A percentile compares a stretch with the other conserved stretches of the same genome.
Evolutionary conservation across 2,113 vertebrate genomes (phyloP).

Genomic region (Trematocara unimaculatum): DNA sequence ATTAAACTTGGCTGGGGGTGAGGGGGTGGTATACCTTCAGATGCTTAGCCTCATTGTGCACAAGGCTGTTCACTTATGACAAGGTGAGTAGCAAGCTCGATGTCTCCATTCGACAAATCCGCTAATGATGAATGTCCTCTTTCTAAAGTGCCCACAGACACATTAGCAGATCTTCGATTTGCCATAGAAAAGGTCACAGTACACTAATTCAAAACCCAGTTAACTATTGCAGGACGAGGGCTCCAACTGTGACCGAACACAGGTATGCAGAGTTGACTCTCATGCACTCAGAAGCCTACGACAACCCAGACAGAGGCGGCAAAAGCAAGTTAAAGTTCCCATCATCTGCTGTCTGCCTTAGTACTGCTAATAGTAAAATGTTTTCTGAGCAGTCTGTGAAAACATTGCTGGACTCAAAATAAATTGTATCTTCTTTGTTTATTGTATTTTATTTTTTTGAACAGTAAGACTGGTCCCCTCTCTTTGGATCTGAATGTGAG

Average conservation of each 20-base stretch:
- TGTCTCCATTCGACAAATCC: background rate
- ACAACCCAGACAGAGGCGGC: background rate
- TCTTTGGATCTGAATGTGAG: constrained; percentile 5
- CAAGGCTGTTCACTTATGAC: background rate
- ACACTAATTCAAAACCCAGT: constrained; percentile 28
- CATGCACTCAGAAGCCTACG: background rate
- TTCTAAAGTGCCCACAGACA: background rate
- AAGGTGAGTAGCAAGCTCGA: background rate
- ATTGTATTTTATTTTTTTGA: background rate
- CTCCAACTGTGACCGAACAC: background rate
- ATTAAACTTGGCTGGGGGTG: background rate
- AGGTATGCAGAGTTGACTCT: background rate
- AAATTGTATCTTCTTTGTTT: background rate
- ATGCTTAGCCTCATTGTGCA: background rate
- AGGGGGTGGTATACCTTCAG: background rate
- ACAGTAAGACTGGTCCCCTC: background rate
- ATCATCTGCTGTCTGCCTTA: background rate
- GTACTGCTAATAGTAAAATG: background rate
- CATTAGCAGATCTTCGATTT: background rate
- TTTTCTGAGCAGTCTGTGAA: background rate
- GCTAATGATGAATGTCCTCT: background rate
- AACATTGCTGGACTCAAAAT: background rate
- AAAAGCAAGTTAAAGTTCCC: background rate
- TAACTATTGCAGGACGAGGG: constrained; percentile 2
- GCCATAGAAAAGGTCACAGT: constrained; percentile 36